phyloP scores from a whole-genome alignment of 2,888 invertebrate species.

The Xestoiulus laeticollis region DNA sequence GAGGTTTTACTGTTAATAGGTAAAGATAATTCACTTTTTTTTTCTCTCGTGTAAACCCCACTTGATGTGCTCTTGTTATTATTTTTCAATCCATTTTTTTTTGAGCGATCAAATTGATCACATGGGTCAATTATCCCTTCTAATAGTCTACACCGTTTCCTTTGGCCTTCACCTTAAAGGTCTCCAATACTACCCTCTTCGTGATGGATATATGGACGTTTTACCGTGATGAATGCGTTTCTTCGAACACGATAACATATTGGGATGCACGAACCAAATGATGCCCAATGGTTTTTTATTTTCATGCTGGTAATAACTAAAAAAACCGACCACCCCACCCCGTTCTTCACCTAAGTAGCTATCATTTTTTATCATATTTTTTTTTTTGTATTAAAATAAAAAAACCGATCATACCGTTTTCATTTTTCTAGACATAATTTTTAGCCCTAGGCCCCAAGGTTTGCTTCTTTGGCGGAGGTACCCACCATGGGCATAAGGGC shows the following conservation, averaged over 20 bases:
- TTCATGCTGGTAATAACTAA: slow-evolving; percentile 21
- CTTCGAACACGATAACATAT: background rate
- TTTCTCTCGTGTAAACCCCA: background rate
- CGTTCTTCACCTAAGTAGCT: slow-evolving; percentile 1
- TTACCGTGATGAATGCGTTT: background rate
- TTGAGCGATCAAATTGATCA: slow-evolving; percentile 42
- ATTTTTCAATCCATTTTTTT: slow-evolving; percentile 36
- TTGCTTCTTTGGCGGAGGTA: background rate
- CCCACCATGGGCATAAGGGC: background rate
- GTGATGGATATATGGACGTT: slow-evolving; percentile 1
- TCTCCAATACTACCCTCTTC: slow-evolving; percentile 8
- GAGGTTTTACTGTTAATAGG: background rate
- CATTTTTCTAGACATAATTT: slow-evolving; percentile 29
- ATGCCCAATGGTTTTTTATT: background rate
- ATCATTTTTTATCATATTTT: background rate
- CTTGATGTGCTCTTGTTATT: background rate
- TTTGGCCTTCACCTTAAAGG: slow-evolving; percentile 46
- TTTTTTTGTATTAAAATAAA: background rate
- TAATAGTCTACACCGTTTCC: slow-evolving; percentile 48
- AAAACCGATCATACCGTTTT: background rate
- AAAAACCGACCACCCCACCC: slow-evolving; percentile 21
- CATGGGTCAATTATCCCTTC: slow-evolving; percentile 46
- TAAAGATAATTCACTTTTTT: slow-evolving; percentile 27
- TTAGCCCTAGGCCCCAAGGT: background rate
- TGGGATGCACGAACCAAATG: background rate